Percentiles rank a stretch among this genome's conserved stretches.
Evolutionary conservation across 2,113 vertebrate genomes (phyloP).

Genomic region (Montifringilla adamsi): DNA sequence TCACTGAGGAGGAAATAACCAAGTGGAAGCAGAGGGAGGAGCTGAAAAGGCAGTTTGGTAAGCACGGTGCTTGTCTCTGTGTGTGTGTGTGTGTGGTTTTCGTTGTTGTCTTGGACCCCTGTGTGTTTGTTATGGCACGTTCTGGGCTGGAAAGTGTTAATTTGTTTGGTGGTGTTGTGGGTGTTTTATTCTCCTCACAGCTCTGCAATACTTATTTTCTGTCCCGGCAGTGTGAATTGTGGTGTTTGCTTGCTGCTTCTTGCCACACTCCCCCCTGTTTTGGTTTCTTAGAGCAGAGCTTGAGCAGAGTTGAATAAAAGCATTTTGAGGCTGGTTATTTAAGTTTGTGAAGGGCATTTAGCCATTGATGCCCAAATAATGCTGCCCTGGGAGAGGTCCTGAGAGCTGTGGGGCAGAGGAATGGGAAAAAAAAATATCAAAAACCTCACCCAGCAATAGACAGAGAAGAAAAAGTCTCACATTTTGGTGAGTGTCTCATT

Average conservation of each 20-base stretch:
- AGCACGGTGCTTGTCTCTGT: background rate
- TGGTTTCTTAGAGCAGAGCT: background rate
- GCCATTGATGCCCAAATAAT: background rate
- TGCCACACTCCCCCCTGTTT: fast-evolving
- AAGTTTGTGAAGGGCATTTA: background rate
- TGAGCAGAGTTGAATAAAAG: background rate
- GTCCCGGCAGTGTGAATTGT: background rate
- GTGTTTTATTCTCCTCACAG: background rate
- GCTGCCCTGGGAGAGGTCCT: background rate
- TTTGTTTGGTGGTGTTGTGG: background rate
- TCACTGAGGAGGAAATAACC: slow-evolving; percentile 84
- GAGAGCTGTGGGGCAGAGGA: background rate
- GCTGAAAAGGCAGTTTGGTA: slow-evolving; percentile 81
- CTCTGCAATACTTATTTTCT: background rate
- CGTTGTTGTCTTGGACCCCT: fast-evolving
- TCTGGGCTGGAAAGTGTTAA: background rate
- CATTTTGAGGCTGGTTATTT: background rate
- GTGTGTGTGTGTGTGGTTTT: fast-evolving
- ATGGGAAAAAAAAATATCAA: too few species aligned
- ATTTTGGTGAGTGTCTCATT: background rate
- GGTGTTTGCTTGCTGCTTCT: background rate
- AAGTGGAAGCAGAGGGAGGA: slow-evolving; percentile 84
- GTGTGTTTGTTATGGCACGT: fast-evolving
- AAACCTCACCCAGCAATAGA: background rate
- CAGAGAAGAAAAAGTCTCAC: background rate